Evolutionary conservation across 1,140 invertebrate genomes (phyloP), one percentile per base, ranked within the genome.

Genomic region (Galendromus occidentalis): DNA sequence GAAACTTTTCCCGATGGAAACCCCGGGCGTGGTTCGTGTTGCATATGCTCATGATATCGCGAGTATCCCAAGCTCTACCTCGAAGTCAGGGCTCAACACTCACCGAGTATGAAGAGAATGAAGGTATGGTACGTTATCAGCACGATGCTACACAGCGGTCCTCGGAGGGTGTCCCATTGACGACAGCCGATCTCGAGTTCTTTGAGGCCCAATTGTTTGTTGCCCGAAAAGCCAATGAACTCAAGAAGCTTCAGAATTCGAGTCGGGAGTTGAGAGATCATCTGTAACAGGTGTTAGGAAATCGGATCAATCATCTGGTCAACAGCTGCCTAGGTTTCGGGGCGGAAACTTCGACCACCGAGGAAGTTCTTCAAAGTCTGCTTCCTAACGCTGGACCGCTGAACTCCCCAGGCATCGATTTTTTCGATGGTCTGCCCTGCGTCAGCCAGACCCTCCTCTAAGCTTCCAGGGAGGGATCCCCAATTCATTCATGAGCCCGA

Each of bases 211-310:
- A 81, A 75, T 68, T 79, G 77, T 82, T 90, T 87, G 74, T 89
- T 87, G 18, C 90, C 89, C 33, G 87, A 87, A 75, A 96, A 96
- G 39, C 92, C 92, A 71, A 95, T 90, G 75, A 95, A 93, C 75
- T 95, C 88, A 28, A 97, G 75, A 30, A 97, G 74, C 73, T 88
- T 88, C 67, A 94, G 83, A 42, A 96, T 80, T 72, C 85, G 82
- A 18, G 80, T 80, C 0, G 92, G 93, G 59, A 98, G 76, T 69
- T 92, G 77, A 0, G 91, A 93, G 64, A 97, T 88, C 86, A 95
- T 88, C 78, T 85, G 71, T 45, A 75, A 76, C 33, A 39, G 33
- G 33, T 39, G 33, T 39, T 39, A 39, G 9, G 33, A 39, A 39
- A 4, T 6, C 33, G 4, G 33, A 39, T 39, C 33, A 39, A 9